phyloP scores from a whole-genome alignment of 2,888 invertebrate species.

The Hydrotaea diabolus region DNA sequence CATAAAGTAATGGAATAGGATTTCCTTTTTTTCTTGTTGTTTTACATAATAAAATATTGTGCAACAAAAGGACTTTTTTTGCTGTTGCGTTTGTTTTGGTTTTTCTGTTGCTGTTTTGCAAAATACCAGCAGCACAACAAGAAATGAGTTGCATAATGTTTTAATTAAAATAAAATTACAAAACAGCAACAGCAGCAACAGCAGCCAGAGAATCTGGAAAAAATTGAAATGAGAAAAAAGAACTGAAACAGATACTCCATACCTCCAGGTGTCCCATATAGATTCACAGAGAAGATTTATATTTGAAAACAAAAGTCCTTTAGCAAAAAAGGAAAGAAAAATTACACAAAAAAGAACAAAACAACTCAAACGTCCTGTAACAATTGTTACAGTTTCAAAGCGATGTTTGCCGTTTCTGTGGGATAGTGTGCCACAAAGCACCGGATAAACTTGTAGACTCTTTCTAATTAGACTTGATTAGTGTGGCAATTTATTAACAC shows the following conservation, averaged over 20 bases:
- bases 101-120: constrained; percentile 15
- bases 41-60: constrained; percentile 44
- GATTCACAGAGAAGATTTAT: not conserved
- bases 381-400: not conserved
- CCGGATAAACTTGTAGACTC: not conserved
- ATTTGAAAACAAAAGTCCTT: not conserved
- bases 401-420: not conserved
- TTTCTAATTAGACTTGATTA: not conserved
- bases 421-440: not conserved
- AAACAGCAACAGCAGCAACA: not conserved
- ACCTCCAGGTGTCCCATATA: constrained; percentile 11
- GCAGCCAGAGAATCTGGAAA: not conserved
- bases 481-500: constrained; percentile 23
- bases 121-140: not conserved
- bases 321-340: not conserved
- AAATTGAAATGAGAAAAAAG: not conserved
- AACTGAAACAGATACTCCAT: not conserved
- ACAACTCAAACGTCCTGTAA: no score
- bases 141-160: constrained; percentile 23
- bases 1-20: constrained; percentile 59
- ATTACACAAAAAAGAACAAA: not conserved
- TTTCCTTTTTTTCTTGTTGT: constrained; percentile 55
- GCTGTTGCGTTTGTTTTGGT: constrained; percentile 17
- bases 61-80: constrained; percentile 46
- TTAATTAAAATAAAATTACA: constrained; percentile 28